Evolutionary conservation across 2,888 invertebrate species (phyloP).

Genomic region (Camponotus fellah): DNA sequence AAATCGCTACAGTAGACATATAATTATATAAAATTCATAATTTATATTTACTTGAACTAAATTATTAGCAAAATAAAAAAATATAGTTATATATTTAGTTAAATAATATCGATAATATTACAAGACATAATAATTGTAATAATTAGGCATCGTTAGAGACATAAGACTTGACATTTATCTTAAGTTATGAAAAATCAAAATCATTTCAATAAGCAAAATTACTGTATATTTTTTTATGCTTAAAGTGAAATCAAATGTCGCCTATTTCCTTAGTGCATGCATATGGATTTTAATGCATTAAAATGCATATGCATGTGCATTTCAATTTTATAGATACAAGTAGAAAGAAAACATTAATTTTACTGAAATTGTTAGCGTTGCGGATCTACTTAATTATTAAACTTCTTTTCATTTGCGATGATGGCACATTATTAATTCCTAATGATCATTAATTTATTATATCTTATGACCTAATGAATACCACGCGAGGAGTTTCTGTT

Average conservation of each 20-base stretch:
- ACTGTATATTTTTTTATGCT: neutral
- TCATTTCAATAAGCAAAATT: neutral
- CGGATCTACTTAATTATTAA: neutral
- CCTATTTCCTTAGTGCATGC: neutral
- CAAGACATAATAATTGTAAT: neutral
- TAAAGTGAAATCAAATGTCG: constrained; percentile 15
- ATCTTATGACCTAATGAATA: constrained; percentile 76
- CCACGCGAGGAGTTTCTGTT: constrained; percentile 63
- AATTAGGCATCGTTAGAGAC: neutral
- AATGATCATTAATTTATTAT: constrained; percentile 63
- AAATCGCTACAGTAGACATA: constrained; percentile 26
- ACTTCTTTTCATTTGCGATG: constrained; percentile 64
- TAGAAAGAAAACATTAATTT: neutral
- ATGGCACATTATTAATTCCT: constrained; percentile 67
- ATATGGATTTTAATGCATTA: neutral
- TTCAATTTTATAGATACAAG: neutral
- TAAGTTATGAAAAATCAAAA: neutral
- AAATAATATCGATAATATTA: neutral
- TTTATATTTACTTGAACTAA: neutral
- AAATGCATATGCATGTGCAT: neutral
- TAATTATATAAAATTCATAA: constrained; percentile 23
- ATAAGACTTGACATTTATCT: neutral
- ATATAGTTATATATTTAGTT: neutral
- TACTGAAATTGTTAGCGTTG: neutral
- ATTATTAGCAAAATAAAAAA: neutral